Percentiles rank a stretch among this genome's conserved stretches.
phyloP scores from a whole-genome alignment of 2,888 invertebrate genomes.

The Ferdinandea cuprea region DNA sequence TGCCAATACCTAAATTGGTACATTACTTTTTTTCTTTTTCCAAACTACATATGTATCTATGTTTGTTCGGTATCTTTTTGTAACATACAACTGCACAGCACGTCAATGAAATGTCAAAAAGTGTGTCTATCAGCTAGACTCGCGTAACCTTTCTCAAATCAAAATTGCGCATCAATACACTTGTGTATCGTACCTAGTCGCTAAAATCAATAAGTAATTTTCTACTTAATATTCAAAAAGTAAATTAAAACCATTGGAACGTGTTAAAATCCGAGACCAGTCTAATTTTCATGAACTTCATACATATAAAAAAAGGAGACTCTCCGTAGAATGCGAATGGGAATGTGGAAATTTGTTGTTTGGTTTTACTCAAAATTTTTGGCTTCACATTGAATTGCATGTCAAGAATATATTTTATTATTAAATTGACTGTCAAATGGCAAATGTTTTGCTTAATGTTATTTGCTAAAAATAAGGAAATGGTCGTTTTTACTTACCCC shows the following conservation, averaged over 20 bases:
- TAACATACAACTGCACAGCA: neutral
- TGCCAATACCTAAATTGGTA: constrained; percentile 11
- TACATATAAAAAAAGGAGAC: too few species aligned
- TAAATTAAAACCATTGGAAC: constrained; percentile 42
- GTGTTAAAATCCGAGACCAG: constrained; percentile 16
- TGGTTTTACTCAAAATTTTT: neutral
- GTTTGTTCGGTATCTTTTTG: neutral
- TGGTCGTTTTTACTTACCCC: too few species aligned
- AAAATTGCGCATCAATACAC: constrained; percentile 13
- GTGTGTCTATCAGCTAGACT: constrained; percentile 8
- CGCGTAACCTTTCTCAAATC: constrained; percentile 31
- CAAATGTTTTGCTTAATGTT: neutral
- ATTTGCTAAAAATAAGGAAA: neutral
- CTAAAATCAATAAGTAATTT: constrained; percentile 12
- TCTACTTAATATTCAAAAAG: constrained; percentile 52
- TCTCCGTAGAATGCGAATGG: too few species aligned
- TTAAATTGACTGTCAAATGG: neutral
- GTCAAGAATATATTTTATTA: neutral
- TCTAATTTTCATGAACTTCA: constrained; percentile 3
- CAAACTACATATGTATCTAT: neutral
- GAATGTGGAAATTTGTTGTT: too few species aligned
- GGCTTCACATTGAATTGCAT: neutral
- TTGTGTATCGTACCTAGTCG: too few species aligned
- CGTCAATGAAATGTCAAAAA: constrained; percentile 13
- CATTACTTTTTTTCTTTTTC: neutral